Evolutionary conservation across 2,888 invertebrate species (phyloP).

Genomic region (Caenorhabditis sp.): DNA sequence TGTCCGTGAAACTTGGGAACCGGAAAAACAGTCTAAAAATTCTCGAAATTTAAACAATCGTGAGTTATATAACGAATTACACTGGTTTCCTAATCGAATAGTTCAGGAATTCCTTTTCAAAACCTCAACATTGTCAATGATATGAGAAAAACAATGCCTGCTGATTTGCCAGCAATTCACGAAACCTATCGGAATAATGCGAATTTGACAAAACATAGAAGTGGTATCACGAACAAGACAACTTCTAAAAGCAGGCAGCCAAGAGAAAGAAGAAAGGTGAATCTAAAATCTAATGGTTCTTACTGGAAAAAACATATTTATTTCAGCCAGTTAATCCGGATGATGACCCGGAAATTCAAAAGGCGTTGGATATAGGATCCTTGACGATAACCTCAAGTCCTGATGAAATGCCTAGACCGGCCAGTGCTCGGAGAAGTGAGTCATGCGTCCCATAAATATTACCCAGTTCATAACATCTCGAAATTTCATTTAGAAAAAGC

Average conservation of each 20-base stretch:
- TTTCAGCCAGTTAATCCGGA: conserved; percentile 9
- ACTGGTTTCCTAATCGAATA: not conserved
- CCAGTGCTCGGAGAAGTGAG: not conserved
- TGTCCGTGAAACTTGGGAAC: not conserved
- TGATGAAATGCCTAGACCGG: not conserved
- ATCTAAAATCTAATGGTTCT: no score
- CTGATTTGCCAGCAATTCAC: conserved; percentile 15
- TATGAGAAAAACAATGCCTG: conserved; percentile 23
- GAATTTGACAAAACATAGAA: conserved; percentile 6
- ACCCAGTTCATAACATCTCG: no score
- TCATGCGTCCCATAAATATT: no score
- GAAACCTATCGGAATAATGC: conserved; percentile 13
- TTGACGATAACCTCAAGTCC: conserved; percentile 13
- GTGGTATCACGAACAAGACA: conserved; percentile 5
- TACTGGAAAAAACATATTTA: no score
- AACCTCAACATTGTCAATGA: conserved; percentile 13
- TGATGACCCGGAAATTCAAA: conserved; percentile 36
- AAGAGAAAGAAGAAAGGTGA: not conserved
- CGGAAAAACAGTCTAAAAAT: not conserved
- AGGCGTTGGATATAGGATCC: conserved; percentile 17
- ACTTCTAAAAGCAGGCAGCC: not conserved
- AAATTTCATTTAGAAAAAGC: not conserved
- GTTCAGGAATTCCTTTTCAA: not conserved
- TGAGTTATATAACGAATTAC: not conserved
- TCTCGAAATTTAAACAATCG: not conserved